Base-by-base conservation (phyloP, 2,113 vertebrate genomes). In the Nansenia antarctica region DNA sequence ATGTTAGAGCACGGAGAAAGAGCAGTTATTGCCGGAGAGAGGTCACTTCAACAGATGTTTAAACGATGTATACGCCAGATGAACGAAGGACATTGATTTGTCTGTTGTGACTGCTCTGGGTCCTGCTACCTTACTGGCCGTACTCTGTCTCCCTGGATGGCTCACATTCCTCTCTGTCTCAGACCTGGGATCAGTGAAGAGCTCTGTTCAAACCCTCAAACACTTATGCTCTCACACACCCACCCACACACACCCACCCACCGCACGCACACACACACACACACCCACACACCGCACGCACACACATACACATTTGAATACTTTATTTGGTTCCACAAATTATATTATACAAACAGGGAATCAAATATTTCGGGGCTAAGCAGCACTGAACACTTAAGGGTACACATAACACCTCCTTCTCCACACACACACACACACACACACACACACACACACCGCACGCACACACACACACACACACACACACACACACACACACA, bases 111-210 rank as follows among this genome's bases (percentile, higher is more conserved):
- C 39, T 12, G 14, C 42, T 73, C 35, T 71, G 61, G n/a, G 20
- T 22, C 18, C n/a, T 49, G n/a, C 45, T 49, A 2, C 15, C n/a
- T n/a, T 49, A 30, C n/a, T 31, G 63, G 37, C 31, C n/a, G 24
- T n/a, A n/a, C n/a, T 58, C 30, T n/a, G 47, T 58, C 53, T 67
- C 65, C 54, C 45, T 12, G 49, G 27, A 78, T 72, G 34, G 35
- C n/a, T 71, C 27, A 69, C 34, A 76, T 82, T 82, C 72, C 69
- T 67, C 54, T 65, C 39, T 29, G 73, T 61, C 9, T 59, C n/a
- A n/a, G 37, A 54, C 77, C 69, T 30, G 11, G 42, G 34, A 67
- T 65, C 66, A 61, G 37, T 62, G 60, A 67, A 37, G 70, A n/a
- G 47, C n/a, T 52, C n/a, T 52, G 47, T 52, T 52, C 7, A 52